Evolutionary conservation across 1,140 invertebrate genomes (phyloP).

Genomic region (Cyclina sinensis): DNA sequence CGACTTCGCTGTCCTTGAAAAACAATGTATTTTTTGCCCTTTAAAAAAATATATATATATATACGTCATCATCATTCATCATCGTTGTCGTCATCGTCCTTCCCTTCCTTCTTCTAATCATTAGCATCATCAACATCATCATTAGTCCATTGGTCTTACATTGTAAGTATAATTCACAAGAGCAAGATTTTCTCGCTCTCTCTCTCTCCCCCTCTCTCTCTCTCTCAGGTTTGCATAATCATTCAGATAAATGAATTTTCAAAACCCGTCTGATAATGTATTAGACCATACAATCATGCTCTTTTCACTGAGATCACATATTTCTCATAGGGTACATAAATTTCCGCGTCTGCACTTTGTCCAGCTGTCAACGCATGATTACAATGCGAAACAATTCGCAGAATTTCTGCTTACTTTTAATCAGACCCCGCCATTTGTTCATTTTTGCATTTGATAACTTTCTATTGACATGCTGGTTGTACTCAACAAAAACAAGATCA

Average conservation of each 20-base stretch:
- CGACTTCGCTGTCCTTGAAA: no score
- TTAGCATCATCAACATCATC: no score
- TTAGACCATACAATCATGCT: neutral
- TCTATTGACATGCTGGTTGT: conserved; percentile 52
- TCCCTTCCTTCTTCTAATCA: no score
- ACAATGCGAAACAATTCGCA: conserved; percentile 3
- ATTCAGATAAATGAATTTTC: conserved; percentile 17
- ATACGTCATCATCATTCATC: no score
- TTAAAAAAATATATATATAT: no score
- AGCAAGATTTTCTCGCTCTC: no score
- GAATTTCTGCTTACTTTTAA: conserved; percentile 54
- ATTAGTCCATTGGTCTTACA: no score
- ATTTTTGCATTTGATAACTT: conserved; percentile 46
- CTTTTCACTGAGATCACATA: neutral
- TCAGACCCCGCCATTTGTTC: conserved; percentile 48
- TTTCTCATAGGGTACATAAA: conserved; percentile 57
- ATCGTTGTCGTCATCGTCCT: no score
- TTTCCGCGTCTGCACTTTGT: conserved; percentile 62
- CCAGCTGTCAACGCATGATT: conserved; percentile 50
- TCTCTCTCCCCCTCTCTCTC: no score
- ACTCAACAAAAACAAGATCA: conserved; percentile 59
- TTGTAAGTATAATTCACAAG: no score
- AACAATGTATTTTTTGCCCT: no score
- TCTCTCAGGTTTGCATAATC: no score
- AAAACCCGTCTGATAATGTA: neutral